Evolutionary conservation across 2,888 invertebrate genomes (phyloP), one percentile per base, ranked within the genome.

Genomic region (Macrophya annulata): DNA sequence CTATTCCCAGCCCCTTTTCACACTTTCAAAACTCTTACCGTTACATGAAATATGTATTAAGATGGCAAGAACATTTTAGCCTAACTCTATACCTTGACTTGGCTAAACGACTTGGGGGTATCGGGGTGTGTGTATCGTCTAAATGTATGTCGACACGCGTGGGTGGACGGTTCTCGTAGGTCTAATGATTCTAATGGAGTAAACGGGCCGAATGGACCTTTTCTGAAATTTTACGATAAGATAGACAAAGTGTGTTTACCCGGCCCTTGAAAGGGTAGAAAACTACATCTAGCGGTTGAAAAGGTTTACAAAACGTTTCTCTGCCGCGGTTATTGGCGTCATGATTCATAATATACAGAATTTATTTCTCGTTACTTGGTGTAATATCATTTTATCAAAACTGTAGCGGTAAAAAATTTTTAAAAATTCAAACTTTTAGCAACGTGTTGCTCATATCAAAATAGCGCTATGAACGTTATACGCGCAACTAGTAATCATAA

Each of bases 161-260:
- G 15, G 48, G 31, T 17, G 17, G 9, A 59, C 10, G 15, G 59
- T 12, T 21, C 40, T 21, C n/a, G 43, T 43, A 31, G 55, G 55
- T 37, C 17, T 77, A 77, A 77, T 81, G 62, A 51, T 37, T n/a
- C 43, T 81, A 81, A 81, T 40, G 79, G 79, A 81, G 37, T 81
- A 51, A 81, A 81, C 79, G 21, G 21, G 31, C 55, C 51, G 51
- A 51, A 77, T 17, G 6, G 21, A 21, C 37, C 43, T 43, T 81
- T 81, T 40, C 62, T 43, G 62, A 81, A 81, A 81, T 59, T 81
- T 81, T 62, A 40, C 77, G 55, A 55, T 59, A 17, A 15, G n/a
- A 48, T 76, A 76, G 48, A 25, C 45, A 45, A 76, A 48, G 48
- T 76, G 25, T 76, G 51, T 48, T 77, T 31, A 48, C 17, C 17